Evolutionary conservation across 64 coral and sea anemone species (phyloP), one percentile per base, ranked within the genome.

Genomic region (Montipora cactus): DNA sequence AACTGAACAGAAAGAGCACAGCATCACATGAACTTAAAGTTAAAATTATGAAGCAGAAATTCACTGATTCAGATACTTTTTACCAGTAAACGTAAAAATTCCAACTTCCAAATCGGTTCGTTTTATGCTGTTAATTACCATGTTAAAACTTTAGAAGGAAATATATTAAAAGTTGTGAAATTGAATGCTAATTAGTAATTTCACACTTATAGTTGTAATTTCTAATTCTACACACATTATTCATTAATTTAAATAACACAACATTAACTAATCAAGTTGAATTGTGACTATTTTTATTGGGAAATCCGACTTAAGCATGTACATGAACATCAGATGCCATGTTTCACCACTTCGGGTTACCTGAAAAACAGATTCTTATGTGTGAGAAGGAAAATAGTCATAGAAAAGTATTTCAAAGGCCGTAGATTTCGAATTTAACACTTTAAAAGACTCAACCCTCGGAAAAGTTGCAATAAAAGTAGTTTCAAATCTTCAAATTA

Each of bases 331-430:
- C 71, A 28, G 71, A 74, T 74, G 71, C 71, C 20, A 74, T 23
- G 68, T n/a, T 22, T 57, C 53, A 57, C 68, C n/a, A 71, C n/a
- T 74, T 74, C 71, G 22, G n/a, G 1, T 74, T 74, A n/a, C 71
- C 71, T 8, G 25, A 74, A 45, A 23, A 74, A 74, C 71, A 74
- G 25, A 74, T 74, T 74, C n/a, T 74, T 74, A 74, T 25, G n/a
- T n/a, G n/a, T 23, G n/a, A 74, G n/a, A 28, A 28, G 28, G 28
- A 28, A 28, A 28, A 28, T 28, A 28, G 28, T 69, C 11, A 4
- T 69, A 9, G 15, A 69, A 69, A 69, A 21, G 67, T 15, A 69
- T 19, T 69, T 69, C 5, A 14, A 9, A 19, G 67, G 67, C 19
- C 67, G 67, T 69, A 69, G 67, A 69, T 69, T 69, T 69, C 67